Conservation (phyloP, 2,113 vertebrate species). For the Peromyscus maniculatus region DNA sequence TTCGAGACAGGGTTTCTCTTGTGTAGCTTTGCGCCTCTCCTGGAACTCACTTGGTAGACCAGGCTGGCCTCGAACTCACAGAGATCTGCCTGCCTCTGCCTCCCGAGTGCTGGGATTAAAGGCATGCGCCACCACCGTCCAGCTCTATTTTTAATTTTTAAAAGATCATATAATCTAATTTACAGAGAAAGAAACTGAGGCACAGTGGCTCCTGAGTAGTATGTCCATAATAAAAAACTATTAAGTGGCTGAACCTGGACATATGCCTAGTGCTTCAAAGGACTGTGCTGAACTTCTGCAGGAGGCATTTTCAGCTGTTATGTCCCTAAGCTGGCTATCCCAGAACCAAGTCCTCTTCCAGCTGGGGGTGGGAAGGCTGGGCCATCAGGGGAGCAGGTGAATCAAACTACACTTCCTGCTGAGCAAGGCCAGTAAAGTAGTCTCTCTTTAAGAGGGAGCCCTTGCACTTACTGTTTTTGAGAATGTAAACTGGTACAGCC, state of each 20-base stretch:
- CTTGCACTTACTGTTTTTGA: neutral
- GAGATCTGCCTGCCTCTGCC: too few species aligned
- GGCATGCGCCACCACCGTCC: too few species aligned
- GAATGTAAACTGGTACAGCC: neutral
- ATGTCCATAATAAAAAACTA: neutral
- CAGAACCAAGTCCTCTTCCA: neutral
- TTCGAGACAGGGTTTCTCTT: too few species aligned
- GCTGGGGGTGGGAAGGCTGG: neutral
- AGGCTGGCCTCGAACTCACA: too few species aligned
- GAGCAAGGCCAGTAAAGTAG: neutral
- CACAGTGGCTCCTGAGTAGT: neutral
- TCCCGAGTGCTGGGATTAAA: too few species aligned
- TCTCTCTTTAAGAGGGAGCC: neutral
- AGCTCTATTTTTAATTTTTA: constrained; percentile 13
- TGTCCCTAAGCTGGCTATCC: neutral
- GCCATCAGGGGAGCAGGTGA: too few species aligned
- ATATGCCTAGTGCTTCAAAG: neutral
- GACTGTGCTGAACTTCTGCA: neutral
- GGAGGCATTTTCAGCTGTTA: neutral
- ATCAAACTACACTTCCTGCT: neutral
- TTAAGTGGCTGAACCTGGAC: neutral
- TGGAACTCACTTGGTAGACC: too few species aligned
- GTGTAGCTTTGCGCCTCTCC: too few species aligned
- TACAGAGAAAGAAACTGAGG: neutral
- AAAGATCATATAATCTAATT: constrained; percentile 33